Conservation (phyloP, 92 coral and sea anemone genomes). For the Phenganax stokvisi region DNA sequence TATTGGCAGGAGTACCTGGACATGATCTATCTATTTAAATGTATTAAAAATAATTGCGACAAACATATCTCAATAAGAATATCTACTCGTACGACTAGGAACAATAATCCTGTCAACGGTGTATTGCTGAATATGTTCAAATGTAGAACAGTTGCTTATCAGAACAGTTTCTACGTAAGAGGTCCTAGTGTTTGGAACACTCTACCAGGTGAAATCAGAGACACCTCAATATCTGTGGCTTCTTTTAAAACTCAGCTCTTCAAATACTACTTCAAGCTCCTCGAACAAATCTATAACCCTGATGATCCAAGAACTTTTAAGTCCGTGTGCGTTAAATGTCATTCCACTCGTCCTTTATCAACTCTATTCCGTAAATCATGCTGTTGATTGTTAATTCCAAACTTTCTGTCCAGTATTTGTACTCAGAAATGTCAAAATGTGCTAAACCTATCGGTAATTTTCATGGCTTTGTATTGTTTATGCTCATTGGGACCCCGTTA, state of each 20-base stretch:
- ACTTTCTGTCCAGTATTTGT: too few relatives aligned
- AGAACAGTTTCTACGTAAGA: constrained; percentile 48
- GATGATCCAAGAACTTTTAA: background rate
- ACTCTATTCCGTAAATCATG: background rate
- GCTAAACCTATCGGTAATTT: too few relatives aligned
- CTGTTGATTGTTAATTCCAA: background rate
- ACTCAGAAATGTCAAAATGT: too few relatives aligned
- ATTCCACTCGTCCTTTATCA: constrained; percentile 2
- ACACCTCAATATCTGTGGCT: background rate
- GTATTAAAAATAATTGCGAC: constrained; percentile 18
- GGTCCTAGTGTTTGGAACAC: constrained; percentile 45
- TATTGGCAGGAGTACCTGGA: constrained; percentile 52
- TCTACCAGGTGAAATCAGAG: constrained; percentile 41
- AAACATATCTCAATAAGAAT: background rate
- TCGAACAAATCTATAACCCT: constrained; percentile 2
- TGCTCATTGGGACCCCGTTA: too few relatives aligned
- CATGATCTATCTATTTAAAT: constrained; percentile 41
- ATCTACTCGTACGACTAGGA: constrained; percentile 40
- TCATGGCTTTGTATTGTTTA: too few relatives aligned
- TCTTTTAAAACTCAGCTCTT: background rate
- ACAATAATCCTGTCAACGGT: constrained; percentile 21
- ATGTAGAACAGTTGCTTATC: constrained; percentile 35
- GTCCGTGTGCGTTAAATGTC: constrained; percentile 1
- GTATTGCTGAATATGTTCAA: constrained; percentile 27
- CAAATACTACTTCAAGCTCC: background rate